These are phyloP conservation scores for Cremastobaeus sp. DNA, from an alignment of 2,888 invertebrate species.

Conservation along the genomic window DNA sequence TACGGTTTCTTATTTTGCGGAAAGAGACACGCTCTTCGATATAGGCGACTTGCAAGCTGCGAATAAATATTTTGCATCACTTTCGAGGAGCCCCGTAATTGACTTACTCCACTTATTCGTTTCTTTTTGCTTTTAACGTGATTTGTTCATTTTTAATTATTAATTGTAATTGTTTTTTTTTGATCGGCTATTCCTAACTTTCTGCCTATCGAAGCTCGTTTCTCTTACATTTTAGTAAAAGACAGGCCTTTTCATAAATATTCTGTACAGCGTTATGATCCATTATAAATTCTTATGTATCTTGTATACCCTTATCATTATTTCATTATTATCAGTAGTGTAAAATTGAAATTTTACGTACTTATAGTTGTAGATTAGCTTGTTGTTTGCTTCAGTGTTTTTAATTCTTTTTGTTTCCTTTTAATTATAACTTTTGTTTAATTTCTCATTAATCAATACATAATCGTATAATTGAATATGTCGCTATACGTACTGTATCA, in stretches of 20 bases:
- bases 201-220: constrained; percentile 66
- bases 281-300: constrained; percentile 77
- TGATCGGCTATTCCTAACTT: constrained; percentile 49
- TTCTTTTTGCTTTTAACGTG: constrained; percentile 43
- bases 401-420: constrained; percentile 64
- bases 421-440: constrained; percentile 40
- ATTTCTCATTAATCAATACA: constrained; percentile 71
- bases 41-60: constrained; percentile 58
- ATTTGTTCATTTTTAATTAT: constrained; percentile 30
- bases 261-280: constrained; percentile 77
- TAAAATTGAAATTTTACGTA: constrained; percentile 78
- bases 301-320: constrained; percentile 77
- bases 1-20: constrained; percentile 66
- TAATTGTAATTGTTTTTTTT: constrained; percentile 22
- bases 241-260: constrained; percentile 76
- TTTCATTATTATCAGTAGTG: constrained; percentile 78
- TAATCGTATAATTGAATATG: constrained; percentile 76
- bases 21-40: constrained; percentile 71
- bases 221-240: constrained; percentile 71
- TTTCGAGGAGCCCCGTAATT: constrained; percentile 59
- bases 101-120: constrained; percentile 55
- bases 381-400: constrained; percentile 68
- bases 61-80: constrained; percentile 61
- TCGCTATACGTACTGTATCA: constrained; percentile 76
- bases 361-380: constrained; percentile 75